phyloP scores from a whole-genome alignment of 64 coral and sea anemone species.

The Actinia tenebrosa region DNA sequence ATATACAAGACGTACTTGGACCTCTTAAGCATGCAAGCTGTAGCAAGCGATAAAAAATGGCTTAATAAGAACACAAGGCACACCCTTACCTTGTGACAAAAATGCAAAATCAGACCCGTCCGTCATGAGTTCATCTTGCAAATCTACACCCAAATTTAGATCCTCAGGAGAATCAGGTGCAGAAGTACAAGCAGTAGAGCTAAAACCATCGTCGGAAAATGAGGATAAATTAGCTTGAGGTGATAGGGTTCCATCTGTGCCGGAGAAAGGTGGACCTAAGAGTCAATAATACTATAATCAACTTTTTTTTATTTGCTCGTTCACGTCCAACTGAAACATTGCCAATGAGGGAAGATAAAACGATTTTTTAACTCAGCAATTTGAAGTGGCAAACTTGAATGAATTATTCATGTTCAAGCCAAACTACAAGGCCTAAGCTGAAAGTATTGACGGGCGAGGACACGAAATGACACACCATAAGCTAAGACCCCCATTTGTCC shows the following conservation, averaged over 20 bases:
- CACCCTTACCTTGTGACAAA: conserved; percentile 85
- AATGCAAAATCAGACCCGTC: conserved; percentile 71
- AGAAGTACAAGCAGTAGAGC: conserved; percentile 99
- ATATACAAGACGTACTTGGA: neutral
- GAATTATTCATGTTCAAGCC: neutral
- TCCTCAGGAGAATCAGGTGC: conserved; percentile 60
- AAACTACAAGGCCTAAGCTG: conserved; percentile 27
- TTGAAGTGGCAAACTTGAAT: neutral
- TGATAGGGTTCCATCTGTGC: conserved; percentile 57
- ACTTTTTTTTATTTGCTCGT: neutral
- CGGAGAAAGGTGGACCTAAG: conserved; percentile 65
- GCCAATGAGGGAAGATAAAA: conserved; percentile 5
- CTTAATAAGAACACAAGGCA: conserved; percentile 53
- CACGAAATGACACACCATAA: conserved; percentile 17
- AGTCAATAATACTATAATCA: conserved; percentile 35
- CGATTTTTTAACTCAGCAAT: conserved; percentile 1
- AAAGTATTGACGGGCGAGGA: neutral
- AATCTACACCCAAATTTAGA: conserved; percentile 87
- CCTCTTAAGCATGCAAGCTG: neutral
- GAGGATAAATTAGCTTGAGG: conserved; percentile 85
- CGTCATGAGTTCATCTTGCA: conserved; percentile 74
- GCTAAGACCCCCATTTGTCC: conserved; percentile 26
- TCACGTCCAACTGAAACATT: neutral
- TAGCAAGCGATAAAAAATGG: neutral
- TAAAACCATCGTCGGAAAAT: conserved; percentile 80